phyloP scores from a whole-genome alignment of 2,888 invertebrate species.

The Philopedon plagiatum region DNA sequence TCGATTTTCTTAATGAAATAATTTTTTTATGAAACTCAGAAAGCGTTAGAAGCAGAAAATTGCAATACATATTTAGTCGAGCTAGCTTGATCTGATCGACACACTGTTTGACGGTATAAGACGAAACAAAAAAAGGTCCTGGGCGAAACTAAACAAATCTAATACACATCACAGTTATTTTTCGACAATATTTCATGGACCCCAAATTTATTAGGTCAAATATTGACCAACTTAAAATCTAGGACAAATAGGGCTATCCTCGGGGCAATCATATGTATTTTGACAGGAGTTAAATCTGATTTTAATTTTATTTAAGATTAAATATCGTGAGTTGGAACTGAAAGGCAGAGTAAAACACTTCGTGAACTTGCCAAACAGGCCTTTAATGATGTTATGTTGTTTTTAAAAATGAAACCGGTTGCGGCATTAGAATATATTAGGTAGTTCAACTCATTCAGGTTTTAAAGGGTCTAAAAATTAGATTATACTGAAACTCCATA shows the following conservation, averaged over 20 bases:
- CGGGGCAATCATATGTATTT: not conserved
- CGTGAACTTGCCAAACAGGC: not conserved
- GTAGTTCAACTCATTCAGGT: conserved; percentile 13
- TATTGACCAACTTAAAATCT: conserved; percentile 5
- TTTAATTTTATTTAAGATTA: not conserved
- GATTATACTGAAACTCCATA: not conserved
- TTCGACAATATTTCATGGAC: too few relatives aligned
- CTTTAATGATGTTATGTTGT: too few relatives aligned
- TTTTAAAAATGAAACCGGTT: conserved; percentile 30
- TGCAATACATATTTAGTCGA: too few relatives aligned
- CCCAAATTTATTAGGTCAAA: conserved; percentile 5
- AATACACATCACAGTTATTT: too few relatives aligned
- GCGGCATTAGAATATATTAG: conserved; percentile 1
- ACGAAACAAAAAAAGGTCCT: too few relatives aligned
- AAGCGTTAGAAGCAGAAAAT: too few relatives aligned
- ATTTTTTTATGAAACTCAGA: too few relatives aligned
- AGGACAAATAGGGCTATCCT: conserved; percentile 13
- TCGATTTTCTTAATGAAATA: too few relatives aligned
- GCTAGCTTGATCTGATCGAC: too few relatives aligned
- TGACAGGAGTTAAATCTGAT: not conserved
- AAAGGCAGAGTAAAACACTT: not conserved
- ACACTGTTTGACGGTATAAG: too few relatives aligned
- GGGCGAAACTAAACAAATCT: too few relatives aligned
- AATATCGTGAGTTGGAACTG: too few relatives aligned
- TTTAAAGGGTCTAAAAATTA: conserved; percentile 13